Evolutionary conservation across 2,888 invertebrate genomes (phyloP).

Genomic region (Melipona beecheii): DNA sequence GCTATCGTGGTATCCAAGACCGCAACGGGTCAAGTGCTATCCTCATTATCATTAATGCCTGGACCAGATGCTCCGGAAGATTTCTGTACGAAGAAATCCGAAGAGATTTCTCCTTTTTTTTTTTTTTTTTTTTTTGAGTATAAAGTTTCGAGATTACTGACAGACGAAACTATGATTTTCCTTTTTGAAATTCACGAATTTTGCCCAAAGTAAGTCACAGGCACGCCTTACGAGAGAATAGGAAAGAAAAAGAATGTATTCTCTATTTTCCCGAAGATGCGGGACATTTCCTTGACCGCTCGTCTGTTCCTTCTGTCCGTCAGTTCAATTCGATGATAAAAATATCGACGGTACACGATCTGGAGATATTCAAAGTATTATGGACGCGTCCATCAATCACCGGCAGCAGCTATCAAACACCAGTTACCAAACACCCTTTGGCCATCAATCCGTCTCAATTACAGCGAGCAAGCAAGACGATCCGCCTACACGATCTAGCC

Average conservation of each 20-base stretch:
- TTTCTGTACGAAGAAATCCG: neutral
- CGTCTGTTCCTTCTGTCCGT: too few relatives aligned
- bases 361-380: neutral
- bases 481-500: neutral
- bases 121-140: neutral
- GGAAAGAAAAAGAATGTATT: too few relatives aligned
- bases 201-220: too few relatives aligned
- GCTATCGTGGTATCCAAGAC: slow-evolving; percentile 11
- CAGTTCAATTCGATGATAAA: neutral
- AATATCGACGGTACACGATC: neutral
- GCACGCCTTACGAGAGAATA: too few relatives aligned
- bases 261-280: too few relatives aligned
- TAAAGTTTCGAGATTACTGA: too few relatives aligned
- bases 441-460: slow-evolving; percentile 20
- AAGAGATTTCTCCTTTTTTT: neutral
- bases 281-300: too few relatives aligned
- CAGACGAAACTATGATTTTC: too few relatives aligned
- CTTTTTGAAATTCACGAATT: too few relatives aligned
- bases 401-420: neutral
- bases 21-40: slow-evolving; percentile 20
- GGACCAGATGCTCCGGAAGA: slow-evolving; percentile 1
- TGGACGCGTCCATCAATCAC: neutral
- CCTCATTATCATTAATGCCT: slow-evolving; percentile 56
- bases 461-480: neutral
- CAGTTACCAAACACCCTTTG: neutral